Percentiles rank a stretch among this genome's conserved stretches.
phyloP scores from a whole-genome alignment of 2,888 invertebrate species.

The Ectemnius continuus region DNA sequence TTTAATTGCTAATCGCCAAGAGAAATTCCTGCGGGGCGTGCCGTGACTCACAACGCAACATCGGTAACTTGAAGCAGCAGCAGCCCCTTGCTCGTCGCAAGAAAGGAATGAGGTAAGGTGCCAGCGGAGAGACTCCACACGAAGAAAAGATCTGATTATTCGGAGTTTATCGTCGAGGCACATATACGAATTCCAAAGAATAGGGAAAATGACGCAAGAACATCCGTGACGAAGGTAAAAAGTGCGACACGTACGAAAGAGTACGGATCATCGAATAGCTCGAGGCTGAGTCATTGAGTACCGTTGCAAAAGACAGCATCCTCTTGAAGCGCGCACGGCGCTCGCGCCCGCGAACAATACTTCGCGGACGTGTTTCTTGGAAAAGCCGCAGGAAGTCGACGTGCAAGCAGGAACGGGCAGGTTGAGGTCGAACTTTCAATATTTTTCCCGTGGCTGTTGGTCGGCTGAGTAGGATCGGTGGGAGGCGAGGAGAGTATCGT shows the following conservation, averaged over 20 bases:
- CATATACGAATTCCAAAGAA: no score
- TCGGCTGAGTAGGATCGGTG: slow-evolving; percentile 5
- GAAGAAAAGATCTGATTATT: neutral
- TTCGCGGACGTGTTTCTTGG: slow-evolving; percentile 35
- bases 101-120: neutral
- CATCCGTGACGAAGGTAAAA: slow-evolving; percentile 3
- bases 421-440: slow-evolving; percentile 14
- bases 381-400: slow-evolving; percentile 44
- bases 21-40: slow-evolving; percentile 29
- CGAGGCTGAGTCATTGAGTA: slow-evolving; percentile 30
- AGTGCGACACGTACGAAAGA: slow-evolving; percentile 5
- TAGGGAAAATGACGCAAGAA: slow-evolving; percentile 27
- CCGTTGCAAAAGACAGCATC: slow-evolving; percentile 22
- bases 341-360: slow-evolving; percentile 32
- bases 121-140: no score
- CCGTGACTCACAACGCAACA: neutral
- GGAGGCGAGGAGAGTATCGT: slow-evolving; percentile 5
- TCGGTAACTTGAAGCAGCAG: neutral
- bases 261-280: slow-evolving; percentile 9
- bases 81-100: no score
- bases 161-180: neutral
- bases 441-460: slow-evolving; percentile 30
- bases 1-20: slow-evolving; percentile 39
- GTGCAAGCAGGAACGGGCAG: neutral
- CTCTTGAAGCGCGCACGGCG: slow-evolving; percentile 14